A percentile compares a stretch with the other conserved stretches of the same genome.
Evolutionary conservation across 1,140 invertebrate genomes (phyloP).

Genomic region (Aphelenchoides fujianensis): DNA sequence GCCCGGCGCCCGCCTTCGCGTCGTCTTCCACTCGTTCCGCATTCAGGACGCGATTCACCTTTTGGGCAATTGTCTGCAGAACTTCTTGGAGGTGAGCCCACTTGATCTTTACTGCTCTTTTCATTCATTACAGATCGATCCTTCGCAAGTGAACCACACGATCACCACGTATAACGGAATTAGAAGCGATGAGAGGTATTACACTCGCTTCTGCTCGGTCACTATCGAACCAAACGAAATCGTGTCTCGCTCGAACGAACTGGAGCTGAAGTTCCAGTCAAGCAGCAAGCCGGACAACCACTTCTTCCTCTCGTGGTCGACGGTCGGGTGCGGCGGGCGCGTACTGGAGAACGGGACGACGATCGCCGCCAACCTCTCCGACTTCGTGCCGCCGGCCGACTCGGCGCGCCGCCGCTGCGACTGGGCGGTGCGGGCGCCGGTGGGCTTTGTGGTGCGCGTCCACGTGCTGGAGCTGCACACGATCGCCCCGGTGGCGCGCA

Average conservation of each 20-base stretch:
- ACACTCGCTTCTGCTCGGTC: slow-evolving; percentile 30
- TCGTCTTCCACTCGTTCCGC: slow-evolving; percentile 50
- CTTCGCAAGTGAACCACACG: slow-evolving; percentile 21
- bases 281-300: slow-evolving; percentile 49
- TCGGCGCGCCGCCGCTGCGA: slow-evolving; percentile 37
- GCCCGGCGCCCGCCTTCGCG: slow-evolving; percentile 42
- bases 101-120: slow-evolving; percentile 13
- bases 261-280: slow-evolving; percentile 38
- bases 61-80: slow-evolving; percentile 30
- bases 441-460: slow-evolving; percentile 40
- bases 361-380: slow-evolving; percentile 26
- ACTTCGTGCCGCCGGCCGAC: slow-evolving; percentile 42
- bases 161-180: slow-evolving; percentile 14
- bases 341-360: slow-evolving; percentile 37
- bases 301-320: slow-evolving; percentile 57
- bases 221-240: slow-evolving; percentile 35
- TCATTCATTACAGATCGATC: slow-evolving; percentile 27
- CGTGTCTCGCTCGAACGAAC: slow-evolving; percentile 33
- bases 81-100: slow-evolving; percentile 30
- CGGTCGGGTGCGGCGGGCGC: slow-evolving; percentile 49
- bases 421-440: slow-evolving; percentile 51
- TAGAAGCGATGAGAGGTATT: background rate
- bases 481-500: background rate
- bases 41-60: slow-evolving; percentile 33
- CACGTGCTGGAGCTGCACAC: slow-evolving; percentile 2